phyloP scores from a whole-genome alignment of 2,797 vertebrate genomes.

The Paramormyrops hopkinsi region DNA sequence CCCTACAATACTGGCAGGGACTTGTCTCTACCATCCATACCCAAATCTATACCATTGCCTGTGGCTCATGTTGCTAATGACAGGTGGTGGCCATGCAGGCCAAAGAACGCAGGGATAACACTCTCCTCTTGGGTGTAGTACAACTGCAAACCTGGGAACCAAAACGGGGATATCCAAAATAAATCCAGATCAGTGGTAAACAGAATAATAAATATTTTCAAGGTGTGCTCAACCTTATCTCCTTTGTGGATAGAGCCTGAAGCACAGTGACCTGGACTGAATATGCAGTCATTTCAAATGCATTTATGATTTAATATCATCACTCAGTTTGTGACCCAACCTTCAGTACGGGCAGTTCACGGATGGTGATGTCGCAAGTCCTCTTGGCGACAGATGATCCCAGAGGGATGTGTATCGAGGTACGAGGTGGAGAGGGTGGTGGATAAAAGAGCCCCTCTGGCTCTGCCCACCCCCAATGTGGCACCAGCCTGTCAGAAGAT shows the following conservation, averaged over 20 bases:
- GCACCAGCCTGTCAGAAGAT: constrained; percentile 13
- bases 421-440: constrained; percentile 11
- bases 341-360: neutral
- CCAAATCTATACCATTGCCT: neutral
- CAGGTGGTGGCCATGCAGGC: neutral
- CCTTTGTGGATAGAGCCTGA: neutral
- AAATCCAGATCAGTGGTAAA: neutral
- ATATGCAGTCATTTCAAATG: neutral
- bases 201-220: neutral
- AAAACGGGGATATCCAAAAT: neutral
- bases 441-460: constrained; percentile 33
- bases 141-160: neutral
- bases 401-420: constrained; percentile 12
- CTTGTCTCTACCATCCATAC: neutral
- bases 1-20: neutral
- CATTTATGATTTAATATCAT: neutral
- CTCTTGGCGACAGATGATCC: neutral
- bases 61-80: neutral
- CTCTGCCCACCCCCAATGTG: neutral
- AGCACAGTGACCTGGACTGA: neutral
- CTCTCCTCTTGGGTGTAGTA: neutral
- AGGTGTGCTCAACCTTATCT: neutral
- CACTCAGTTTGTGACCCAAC: neutral
- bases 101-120: neutral
- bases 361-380: neutral